A percentile compares a stretch with the other conserved stretches of the same genome.
These are phyloP conservation scores for Chaetops frenatus DNA, from an alignment of 2,113 vertebrate species.

Conservation along the genomic window DNA sequence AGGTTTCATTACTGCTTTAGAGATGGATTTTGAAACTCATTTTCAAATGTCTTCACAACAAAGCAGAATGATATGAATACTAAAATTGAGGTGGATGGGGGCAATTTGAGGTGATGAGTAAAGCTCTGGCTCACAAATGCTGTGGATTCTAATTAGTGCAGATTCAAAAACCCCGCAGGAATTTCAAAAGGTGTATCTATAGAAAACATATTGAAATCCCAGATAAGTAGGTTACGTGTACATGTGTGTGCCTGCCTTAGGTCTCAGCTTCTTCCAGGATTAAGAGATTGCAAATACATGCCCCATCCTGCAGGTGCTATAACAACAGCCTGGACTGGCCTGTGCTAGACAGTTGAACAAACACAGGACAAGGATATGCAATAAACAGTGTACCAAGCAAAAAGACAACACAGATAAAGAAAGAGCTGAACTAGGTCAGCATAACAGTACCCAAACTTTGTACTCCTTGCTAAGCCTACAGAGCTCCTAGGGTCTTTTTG, in stretches of 20 bases:
- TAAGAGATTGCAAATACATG: neutral
- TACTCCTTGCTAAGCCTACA: neutral
- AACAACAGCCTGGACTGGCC: neutral
- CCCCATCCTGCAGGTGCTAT: neutral
- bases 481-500: neutral
- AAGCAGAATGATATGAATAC: neutral
- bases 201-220: neutral
- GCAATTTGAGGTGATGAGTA: neutral
- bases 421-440: neutral
- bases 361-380: neutral
- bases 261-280: neutral
- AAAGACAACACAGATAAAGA: neutral
- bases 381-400: neutral
- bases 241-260: neutral
- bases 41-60: neutral
- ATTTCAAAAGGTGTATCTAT: neutral
- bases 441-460: neutral
- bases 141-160: neutral
- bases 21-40: neutral
- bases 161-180: neutral
- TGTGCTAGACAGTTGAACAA: neutral
- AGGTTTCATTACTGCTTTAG: neutral
- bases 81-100: neutral
- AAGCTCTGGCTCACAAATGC: neutral
- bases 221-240: neutral